A percentile compares a stretch with the other conserved stretches of the same genome.
Evolutionary conservation across 2,113 vertebrate genomes (phyloP).

Genomic region (Vicugna pacos): DNA sequence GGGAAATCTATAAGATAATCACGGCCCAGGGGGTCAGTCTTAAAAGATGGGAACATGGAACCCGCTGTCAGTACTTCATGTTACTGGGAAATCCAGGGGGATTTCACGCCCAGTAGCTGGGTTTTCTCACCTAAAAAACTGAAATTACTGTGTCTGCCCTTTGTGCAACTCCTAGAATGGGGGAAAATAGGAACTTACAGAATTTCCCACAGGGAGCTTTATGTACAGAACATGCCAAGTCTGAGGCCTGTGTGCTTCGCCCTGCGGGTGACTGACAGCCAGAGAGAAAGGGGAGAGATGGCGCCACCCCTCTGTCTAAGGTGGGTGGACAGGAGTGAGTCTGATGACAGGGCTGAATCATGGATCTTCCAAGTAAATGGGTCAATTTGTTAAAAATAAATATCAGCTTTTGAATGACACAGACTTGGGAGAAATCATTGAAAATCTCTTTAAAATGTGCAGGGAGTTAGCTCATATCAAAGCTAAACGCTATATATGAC

Average conservation of each 20-base stretch:
- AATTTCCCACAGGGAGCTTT: not conserved
- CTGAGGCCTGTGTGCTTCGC: not conserved
- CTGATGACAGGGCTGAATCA: rapidly evolving
- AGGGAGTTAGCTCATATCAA: not conserved
- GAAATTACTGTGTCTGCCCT: not conserved
- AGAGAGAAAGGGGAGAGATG: too few species aligned
- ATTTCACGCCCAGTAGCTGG: not conserved
- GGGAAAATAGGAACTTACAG: not conserved
- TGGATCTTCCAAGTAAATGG: not conserved
- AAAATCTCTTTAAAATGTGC: not conserved
- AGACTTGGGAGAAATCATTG: not conserved
- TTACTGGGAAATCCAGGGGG: not conserved
- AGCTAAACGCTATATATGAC: not conserved
- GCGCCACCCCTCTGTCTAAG: not conserved
- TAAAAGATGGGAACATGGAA: not conserved
- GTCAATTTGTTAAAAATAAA: not conserved
- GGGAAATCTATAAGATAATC: not conserved
- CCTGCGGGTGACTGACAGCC: not conserved
- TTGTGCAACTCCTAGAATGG: not conserved
- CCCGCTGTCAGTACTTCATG: not conserved
- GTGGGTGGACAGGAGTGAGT: not conserved
- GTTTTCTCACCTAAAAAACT: not conserved
- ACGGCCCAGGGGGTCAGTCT: not conserved
- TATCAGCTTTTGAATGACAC: not conserved
- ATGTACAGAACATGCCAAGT: not conserved